Evolutionary conservation across 2,113 vertebrate genomes (phyloP).

Genomic region (Phylloscopus trochiloides): DNA sequence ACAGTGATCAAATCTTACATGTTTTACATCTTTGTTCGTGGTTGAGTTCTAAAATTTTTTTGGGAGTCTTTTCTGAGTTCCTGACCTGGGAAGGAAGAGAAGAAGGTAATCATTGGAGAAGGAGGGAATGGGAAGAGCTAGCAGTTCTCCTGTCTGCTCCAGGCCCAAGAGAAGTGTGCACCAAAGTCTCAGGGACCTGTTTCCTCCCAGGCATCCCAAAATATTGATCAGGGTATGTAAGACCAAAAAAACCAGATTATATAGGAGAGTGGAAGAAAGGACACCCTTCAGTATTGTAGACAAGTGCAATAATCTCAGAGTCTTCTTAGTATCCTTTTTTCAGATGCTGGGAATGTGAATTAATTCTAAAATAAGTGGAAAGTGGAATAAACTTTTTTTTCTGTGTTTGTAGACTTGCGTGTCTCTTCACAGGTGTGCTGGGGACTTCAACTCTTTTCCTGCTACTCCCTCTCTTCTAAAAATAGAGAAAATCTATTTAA

Average conservation of each 20-base stretch:
- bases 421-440: not conserved
- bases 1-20: accelerated
- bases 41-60: not conserved
- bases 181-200: not conserved
- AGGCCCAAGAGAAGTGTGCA: not conserved
- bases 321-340: not conserved
- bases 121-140: not conserved
- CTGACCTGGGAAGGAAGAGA: not conserved
- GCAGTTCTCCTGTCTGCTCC: not conserved
- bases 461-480: not conserved
- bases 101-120: not conserved
- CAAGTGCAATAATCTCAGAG: not conserved
- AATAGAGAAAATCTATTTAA: not conserved
- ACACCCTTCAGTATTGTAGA: not conserved
- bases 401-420: not conserved
- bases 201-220: not conserved
- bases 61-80: not conserved
- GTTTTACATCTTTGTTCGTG: not conserved
- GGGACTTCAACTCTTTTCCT: not conserved
- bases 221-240: not conserved
- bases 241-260: not conserved
- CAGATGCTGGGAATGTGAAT: not conserved
- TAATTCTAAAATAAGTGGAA: not conserved
- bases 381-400: not conserved
- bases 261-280: not conserved